Conservation (phyloP, 2,113 vertebrate genomes). For the Nansenia antarctica region DNA sequence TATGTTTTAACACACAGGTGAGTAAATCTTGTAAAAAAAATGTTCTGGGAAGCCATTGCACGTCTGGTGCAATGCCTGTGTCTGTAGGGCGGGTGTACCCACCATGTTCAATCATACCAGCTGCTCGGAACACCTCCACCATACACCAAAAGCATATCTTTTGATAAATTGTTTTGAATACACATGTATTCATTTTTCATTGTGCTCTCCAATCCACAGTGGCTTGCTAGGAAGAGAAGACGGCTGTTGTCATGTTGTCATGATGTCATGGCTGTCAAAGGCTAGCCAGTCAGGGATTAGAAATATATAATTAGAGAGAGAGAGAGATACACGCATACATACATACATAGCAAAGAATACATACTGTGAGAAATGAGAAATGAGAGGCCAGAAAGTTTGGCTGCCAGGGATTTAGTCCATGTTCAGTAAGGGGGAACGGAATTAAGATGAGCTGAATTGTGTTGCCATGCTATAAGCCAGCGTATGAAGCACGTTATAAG, state of each 20-base stretch:
- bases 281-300: constrained; percentile 20
- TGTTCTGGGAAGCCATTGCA: constrained; percentile 29
- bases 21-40: constrained; percentile 34
- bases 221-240: constrained; percentile 11
- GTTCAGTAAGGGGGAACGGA: constrained; percentile 22
- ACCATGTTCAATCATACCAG: not conserved
- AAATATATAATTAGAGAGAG: constrained; percentile 15
- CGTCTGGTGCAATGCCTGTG: constrained; percentile 24
- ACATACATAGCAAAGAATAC: not conserved
- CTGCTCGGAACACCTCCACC: constrained; percentile 13
- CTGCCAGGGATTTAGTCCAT: too few relatives aligned
- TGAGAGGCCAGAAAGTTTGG: not conserved
- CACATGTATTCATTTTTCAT: constrained; percentile 44
- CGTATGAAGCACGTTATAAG: constrained; percentile 12
- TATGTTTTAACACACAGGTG: constrained; percentile 56
- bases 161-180: too few relatives aligned
- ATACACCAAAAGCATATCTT: constrained; percentile 13
- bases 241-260: constrained; percentile 27
- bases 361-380: constrained; percentile 5
- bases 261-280: constrained; percentile 24
- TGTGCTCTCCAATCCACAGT: not conserved
- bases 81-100: constrained; percentile 2
- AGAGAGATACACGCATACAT: too few relatives aligned
- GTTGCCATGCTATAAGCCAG: constrained; percentile 38
- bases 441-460: constrained; percentile 38